These are phyloP conservation scores for Ascaphus truei DNA, from an alignment of 2,113 vertebrate species.

Conservation along the genomic window DNA sequence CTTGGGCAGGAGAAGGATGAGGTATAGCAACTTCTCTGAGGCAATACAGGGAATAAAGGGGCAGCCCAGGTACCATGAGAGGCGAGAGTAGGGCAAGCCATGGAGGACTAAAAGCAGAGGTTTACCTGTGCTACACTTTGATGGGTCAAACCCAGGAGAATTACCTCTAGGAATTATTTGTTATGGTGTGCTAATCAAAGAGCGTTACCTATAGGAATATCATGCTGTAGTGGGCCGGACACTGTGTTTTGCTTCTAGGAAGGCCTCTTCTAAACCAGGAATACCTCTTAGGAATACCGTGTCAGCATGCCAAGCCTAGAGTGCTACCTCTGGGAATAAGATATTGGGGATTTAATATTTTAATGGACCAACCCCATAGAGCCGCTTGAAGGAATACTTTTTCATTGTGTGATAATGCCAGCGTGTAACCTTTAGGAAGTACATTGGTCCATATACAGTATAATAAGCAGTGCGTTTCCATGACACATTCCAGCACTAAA, in stretches of 20 bases:
- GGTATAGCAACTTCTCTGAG: slow-evolving; percentile 3
- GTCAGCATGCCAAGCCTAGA: neutral
- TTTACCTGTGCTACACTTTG: neutral
- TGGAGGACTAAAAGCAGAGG: neutral
- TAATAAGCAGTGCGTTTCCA: too few species aligned
- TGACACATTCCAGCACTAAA: too few species aligned
- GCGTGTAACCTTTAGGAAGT: too few species aligned
- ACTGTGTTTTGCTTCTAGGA: too few species aligned
- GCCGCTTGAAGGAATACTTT: slow-evolving; percentile 1
- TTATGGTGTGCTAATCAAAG: neutral
- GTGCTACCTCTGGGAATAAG: neutral
- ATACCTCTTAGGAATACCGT: too few species aligned
- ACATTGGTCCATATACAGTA: too few species aligned
- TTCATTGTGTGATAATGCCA: neutral
- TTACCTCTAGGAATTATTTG: neutral
- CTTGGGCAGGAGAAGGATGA: neutral
- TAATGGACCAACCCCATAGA: neutral
- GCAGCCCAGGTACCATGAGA: neutral
- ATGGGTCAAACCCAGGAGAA: neutral
- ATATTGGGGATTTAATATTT: neutral
- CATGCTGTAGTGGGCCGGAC: too few species aligned
- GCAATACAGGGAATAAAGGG: neutral
- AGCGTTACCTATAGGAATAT: slow-evolving; percentile 1
- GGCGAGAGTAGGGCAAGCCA: neutral
- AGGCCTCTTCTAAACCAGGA: too few species aligned